phyloP scores from a whole-genome alignment of 2,797 vertebrate genomes.

The Gastrophryne carolinensis region DNA sequence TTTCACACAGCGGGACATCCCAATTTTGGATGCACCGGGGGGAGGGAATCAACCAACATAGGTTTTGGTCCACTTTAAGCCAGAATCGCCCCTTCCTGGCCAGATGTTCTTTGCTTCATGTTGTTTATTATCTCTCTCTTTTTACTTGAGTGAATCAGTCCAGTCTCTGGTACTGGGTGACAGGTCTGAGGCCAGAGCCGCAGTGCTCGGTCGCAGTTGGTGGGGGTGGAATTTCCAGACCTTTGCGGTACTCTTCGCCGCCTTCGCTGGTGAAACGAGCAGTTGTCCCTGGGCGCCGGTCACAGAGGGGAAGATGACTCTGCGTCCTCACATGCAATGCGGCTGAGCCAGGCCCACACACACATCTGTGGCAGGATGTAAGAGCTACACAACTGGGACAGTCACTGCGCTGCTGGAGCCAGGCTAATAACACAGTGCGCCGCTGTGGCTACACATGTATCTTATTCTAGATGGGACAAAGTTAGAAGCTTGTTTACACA shows the following conservation, averaged over 20 bases:
- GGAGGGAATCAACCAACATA: no score
- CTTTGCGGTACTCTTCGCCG: constrained; percentile 32
- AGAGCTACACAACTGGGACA: constrained; percentile 35
- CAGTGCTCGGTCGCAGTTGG: constrained; percentile 39
- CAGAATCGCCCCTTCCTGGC: no score
- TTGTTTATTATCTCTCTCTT: constrained; percentile 25
- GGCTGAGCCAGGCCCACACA: constrained; percentile 45
- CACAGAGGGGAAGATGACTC: constrained; percentile 31
- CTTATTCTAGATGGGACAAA: constrained; percentile 6
- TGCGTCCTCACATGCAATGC: constrained; percentile 37
- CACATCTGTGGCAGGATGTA: constrained; percentile 48
- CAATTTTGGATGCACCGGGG: no score
- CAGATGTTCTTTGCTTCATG: constrained; percentile 38
- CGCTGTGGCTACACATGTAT: neutral
- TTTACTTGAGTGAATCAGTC: neutral
- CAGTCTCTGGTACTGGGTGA: constrained; percentile 19
- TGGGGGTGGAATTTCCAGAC: constrained; percentile 39
- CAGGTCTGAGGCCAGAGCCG: constrained; percentile 11
- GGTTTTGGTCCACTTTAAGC: no score
- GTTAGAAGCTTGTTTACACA: constrained; percentile 8
- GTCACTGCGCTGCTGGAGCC: neutral
- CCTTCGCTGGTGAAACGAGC: constrained; percentile 34
- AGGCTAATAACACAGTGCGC: constrained; percentile 11
- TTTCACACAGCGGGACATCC: no score
- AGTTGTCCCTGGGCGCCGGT: constrained; percentile 30